Base-by-base conservation (phyloP, 1,140 invertebrate species). In the Hylaeus volcanicus region DNA sequence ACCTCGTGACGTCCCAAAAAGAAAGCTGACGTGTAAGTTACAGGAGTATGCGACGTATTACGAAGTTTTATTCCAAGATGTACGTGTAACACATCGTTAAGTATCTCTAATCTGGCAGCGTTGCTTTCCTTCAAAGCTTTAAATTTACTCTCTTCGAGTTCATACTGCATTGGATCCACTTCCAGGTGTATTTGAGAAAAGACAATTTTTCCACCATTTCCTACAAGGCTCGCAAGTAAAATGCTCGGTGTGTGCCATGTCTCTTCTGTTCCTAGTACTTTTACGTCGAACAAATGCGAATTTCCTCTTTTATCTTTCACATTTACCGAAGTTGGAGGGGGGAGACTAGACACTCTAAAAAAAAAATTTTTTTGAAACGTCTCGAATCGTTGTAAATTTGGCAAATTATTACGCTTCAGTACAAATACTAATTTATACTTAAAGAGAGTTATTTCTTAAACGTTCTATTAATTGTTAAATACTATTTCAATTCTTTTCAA, bases 191-290 rank as follows among this genome's bases (percentile, higher is more conserved):
- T 92, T 76, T 98, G 97, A 2, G 97, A 98, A 88, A 98, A 97
- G 5, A 98, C 95, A 2, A 96, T 96, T 81, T 95, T 95, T 37
- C 97, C 97, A 12, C 93, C 94, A 39, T 93, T 95, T 56, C 91
- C 94, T 11, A 94, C 90, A 76, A 96, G 94, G 37, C 93, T 95
- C 1, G 96, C 97, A 43, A 97, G 93, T 66, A 98, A 92, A 66
- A 98, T 94, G 81, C 96, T 97, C 1, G 97, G 97, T 4, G 96
- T 97, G 55, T 97, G 96, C 96, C 97, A 97, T 0, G 96, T 97
- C 90, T 97, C 96, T 88, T 98, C 97, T 0, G 95, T 96, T 0
- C 96, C 97, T 51, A 98, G 90, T 15, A 97, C 95, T 89, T 96
- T 95, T 1, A 98, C 95, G 64, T 96, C 94, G 68, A 98, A 92